Evolutionary conservation across 2,888 invertebrate genomes (phyloP).

Genomic region (Lissocephala sabroskyi): DNA sequence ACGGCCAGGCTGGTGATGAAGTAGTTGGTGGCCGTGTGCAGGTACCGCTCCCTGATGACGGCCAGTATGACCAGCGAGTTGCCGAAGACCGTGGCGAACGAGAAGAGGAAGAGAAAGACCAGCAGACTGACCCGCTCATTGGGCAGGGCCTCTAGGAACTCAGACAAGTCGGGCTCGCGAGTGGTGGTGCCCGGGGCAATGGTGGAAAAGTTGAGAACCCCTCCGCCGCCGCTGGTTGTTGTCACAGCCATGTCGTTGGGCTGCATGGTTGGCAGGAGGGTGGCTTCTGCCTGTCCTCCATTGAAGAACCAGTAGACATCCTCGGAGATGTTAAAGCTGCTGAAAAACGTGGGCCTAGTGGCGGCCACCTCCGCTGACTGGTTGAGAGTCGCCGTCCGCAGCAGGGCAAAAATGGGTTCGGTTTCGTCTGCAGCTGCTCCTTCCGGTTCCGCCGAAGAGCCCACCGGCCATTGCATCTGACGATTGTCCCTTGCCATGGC

Average conservation of each 20-base stretch:
- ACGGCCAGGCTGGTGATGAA: constrained; percentile 97
- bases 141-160: constrained; percentile 73
- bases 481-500: constrained; percentile 54
- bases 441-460: constrained; percentile 38
- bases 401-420: constrained; percentile 42
- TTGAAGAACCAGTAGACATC: constrained; percentile 70
- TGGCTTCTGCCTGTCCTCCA: constrained; percentile 26
- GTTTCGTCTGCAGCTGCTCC: constrained; percentile 39
- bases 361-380: constrained; percentile 26
- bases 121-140: constrained; percentile 85
- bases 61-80: constrained; percentile 95
- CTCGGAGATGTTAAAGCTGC: constrained; percentile 70
- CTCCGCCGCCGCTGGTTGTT: constrained; percentile 45
- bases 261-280: constrained; percentile 9
- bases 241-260: too few species aligned
- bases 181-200: constrained; percentile 34
- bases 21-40: constrained; percentile 98
- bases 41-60: constrained; percentile 91
- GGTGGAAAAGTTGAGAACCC: constrained; percentile 22
- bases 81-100: constrained; percentile 94
- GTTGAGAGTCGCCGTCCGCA: constrained; percentile 42
- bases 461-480: background rate
- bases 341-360: too few species aligned
- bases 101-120: constrained; percentile 88
- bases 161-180: constrained; percentile 68